Conservation (phyloP, 2,113 vertebrate genomes). For the Laterallus jamaicensis region DNA sequence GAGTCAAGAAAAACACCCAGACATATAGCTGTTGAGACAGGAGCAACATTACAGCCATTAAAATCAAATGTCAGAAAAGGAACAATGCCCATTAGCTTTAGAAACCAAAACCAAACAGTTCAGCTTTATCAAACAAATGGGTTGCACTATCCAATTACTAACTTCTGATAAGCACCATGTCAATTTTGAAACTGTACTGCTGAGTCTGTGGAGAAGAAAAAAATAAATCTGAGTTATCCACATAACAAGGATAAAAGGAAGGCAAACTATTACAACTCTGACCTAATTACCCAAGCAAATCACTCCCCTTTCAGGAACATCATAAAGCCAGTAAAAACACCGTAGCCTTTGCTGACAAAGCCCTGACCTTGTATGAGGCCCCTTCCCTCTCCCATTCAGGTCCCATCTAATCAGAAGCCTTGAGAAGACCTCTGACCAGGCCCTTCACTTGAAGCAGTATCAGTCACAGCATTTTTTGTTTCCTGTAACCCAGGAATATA, state of each 20-base stretch:
- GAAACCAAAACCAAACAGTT: constrained; percentile 57
- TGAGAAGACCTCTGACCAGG: neutral
- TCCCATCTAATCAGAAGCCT: neutral
- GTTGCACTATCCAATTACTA: constrained; percentile 61
- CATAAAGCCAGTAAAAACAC: neutral
- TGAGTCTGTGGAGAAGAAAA: constrained; percentile 19
- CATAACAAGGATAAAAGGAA: constrained; percentile 55
- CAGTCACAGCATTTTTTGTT: neutral
- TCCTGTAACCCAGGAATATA: neutral
- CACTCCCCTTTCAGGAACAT: neutral
- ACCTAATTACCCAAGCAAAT: constrained; percentile 58
- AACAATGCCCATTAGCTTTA: constrained; percentile 67
- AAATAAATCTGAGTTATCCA: constrained; percentile 42
- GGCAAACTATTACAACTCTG: constrained; percentile 26
- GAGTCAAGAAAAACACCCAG: constrained; percentile 47
- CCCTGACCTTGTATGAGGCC: neutral
- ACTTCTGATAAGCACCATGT: constrained; percentile 63
- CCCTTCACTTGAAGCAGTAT: neutral
- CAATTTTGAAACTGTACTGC: constrained; percentile 60
- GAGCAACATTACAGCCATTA: constrained; percentile 71
- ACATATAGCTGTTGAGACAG: constrained; percentile 60
- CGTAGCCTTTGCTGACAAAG: neutral
- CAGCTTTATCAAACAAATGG: constrained; percentile 70
- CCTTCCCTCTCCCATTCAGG: neutral
- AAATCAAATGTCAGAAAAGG: constrained; percentile 71